Evolutionary conservation across 1,140 invertebrate genomes (phyloP).

Genomic region (Lethocerus indicus): DNA sequence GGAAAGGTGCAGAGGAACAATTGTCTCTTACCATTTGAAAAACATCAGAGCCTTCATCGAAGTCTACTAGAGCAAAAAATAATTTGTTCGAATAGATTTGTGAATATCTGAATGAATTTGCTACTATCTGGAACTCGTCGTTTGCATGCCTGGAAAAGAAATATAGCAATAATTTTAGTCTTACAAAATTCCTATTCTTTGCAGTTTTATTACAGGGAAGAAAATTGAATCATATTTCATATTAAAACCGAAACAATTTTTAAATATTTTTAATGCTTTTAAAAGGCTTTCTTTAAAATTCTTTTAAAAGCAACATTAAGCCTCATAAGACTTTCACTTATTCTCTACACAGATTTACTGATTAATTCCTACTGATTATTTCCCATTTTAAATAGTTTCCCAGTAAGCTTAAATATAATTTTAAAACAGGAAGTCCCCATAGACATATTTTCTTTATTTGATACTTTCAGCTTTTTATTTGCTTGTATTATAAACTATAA

Average conservation of each 20-base stretch:
- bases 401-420: background rate
- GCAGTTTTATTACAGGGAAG: too few relatives aligned
- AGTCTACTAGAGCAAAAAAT: conserved; percentile 97
- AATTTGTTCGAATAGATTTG: conserved; percentile 75
- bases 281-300: too few relatives aligned
- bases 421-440: background rate
- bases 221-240: background rate
- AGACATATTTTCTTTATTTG: background rate
- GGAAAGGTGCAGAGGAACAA: background rate
- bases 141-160: conserved; percentile 59
- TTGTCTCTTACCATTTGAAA: conserved; percentile 69
- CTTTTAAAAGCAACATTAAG: too few relatives aligned
- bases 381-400: too few relatives aligned
- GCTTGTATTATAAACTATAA: too few relatives aligned
- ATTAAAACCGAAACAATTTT: background rate
- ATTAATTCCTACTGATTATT: too few relatives aligned
- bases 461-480: background rate
- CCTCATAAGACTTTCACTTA: too few relatives aligned
- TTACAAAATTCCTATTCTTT: too few relatives aligned
- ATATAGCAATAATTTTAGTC: background rate
- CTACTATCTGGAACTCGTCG: conserved; percentile 91
- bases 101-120: conserved; percentile 91
- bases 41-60: conserved; percentile 95
- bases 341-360: too few relatives aligned
- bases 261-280: too few relatives aligned